Evolutionary conservation across 2,888 invertebrate species (phyloP).

Genomic region (Caenorhabditis imperialis): DNA sequence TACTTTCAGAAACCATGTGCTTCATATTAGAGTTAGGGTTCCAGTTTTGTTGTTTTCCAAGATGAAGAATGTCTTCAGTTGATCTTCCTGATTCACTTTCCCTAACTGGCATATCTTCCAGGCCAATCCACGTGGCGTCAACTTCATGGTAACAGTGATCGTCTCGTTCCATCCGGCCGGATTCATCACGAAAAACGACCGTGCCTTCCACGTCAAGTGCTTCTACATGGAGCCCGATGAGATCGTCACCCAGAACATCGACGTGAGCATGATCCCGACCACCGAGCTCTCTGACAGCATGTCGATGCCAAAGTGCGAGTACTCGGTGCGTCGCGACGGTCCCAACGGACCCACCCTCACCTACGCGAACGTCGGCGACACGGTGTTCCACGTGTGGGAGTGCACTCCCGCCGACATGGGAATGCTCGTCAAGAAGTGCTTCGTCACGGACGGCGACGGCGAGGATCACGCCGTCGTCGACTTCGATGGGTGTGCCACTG

Average conservation of each 20-base stretch:
- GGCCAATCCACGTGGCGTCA: slow-evolving; percentile 77
- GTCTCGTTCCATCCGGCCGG: slow-evolving; percentile 77
- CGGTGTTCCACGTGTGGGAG: slow-evolving; percentile 75
- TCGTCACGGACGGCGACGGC: slow-evolving; percentile 77
- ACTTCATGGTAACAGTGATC: slow-evolving; percentile 76
- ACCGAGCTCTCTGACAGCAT: slow-evolving; percentile 73
- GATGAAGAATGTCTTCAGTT: no score
- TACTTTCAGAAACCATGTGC: no score
- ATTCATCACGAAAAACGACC: slow-evolving; percentile 77
- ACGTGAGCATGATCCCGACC: slow-evolving; percentile 76
- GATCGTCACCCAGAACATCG: slow-evolving; percentile 74
- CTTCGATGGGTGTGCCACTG: slow-evolving; percentile 73
- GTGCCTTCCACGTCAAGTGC: slow-evolving; percentile 76
- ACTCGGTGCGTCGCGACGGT: slow-evolving; percentile 69
- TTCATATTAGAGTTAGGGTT: no score
- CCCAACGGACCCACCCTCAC: slow-evolving; percentile 73
- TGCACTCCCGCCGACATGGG: slow-evolving; percentile 76
- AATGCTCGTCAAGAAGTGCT: slow-evolving; percentile 77
- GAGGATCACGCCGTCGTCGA: slow-evolving; percentile 76
- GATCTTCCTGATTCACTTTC: no score
- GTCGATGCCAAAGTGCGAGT: slow-evolving; percentile 77
- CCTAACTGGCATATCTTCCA: no score
- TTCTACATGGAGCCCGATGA: slow-evolving; percentile 78
- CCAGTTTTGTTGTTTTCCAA: no score
- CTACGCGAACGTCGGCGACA: slow-evolving; percentile 77